These are phyloP conservation scores for Electrona antarctica DNA, from an alignment of 2,113 vertebrate species.

Conservation along the genomic window DNA sequence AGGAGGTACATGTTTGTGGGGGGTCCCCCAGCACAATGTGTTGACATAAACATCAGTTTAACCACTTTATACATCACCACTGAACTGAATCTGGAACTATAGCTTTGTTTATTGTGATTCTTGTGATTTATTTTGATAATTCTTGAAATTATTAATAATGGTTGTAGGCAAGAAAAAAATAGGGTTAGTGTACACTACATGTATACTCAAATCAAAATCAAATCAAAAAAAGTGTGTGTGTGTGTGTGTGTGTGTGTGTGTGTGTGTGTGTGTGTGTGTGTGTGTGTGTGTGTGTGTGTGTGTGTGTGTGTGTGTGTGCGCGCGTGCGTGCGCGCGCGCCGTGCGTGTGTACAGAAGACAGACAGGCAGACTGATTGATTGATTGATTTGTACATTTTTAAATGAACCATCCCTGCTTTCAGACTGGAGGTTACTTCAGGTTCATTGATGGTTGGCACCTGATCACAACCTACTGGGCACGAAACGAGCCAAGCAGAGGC, in stretches of 20 bases:
- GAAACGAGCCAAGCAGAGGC: conserved; percentile 80
- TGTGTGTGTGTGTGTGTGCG: too few species aligned
- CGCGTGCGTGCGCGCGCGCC: too few species aligned
- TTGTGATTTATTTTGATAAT: too few species aligned
- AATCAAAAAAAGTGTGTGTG: neutral
- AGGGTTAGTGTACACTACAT: too few species aligned
- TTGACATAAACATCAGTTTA: neutral
- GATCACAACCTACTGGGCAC: conserved; percentile 82
- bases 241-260: too few species aligned
- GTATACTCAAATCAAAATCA: too few species aligned
- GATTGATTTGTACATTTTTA: neutral
- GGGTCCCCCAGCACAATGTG: too few species aligned
- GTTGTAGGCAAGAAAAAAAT: neutral
- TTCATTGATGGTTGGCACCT: conserved; percentile 89
- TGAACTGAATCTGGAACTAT: too few species aligned
- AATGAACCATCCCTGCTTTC: too few species aligned
- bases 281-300: too few species aligned
- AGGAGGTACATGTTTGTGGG: conserved; percentile 75
- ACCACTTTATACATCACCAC: neutral
- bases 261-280: too few species aligned
- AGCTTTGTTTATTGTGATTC: neutral
- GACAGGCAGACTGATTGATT: neutral
- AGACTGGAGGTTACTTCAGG: conserved; percentile 83
- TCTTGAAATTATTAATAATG: neutral
- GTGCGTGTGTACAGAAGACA: too few species aligned